Conservation (phyloP, 2,888 invertebrate genomes). For the Drosophila parthenogenetica region DNA sequence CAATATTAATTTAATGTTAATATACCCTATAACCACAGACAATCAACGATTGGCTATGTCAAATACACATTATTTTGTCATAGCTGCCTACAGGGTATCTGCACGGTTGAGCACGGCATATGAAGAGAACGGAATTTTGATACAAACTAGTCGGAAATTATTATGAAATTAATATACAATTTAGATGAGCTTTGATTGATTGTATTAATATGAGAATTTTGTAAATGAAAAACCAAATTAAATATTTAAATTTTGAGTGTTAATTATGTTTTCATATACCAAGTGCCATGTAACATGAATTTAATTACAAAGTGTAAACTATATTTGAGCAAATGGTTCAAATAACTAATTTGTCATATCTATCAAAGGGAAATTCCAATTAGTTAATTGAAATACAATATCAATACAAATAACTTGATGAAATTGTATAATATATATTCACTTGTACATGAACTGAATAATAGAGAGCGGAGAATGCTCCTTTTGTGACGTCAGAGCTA, state of each 20-base stretch:
- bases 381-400: no score
- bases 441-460: no score
- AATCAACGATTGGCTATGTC: no score
- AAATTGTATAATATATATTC: no score
- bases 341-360: no score
- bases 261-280: background rate
- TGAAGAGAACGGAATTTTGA: background rate
- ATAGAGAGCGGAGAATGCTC: no score
- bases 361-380: no score
- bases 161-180: constrained; percentile 14
- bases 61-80: background rate
- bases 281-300: no score
- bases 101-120: background rate
- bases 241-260: background rate
- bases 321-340: no score
- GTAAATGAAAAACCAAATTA: constrained; percentile 11
- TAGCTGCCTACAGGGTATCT: background rate
- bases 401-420: no score
- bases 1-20: constrained; percentile 47
- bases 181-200: constrained; percentile 20
- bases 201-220: constrained; percentile 5
- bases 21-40: background rate
- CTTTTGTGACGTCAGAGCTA: no score
- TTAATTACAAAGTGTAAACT: no score
- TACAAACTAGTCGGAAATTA: constrained; percentile 1